These are phyloP conservation scores for Pedicia rivosa DNA, from an alignment of 2,888 invertebrate species.

Conservation along the genomic window DNA sequence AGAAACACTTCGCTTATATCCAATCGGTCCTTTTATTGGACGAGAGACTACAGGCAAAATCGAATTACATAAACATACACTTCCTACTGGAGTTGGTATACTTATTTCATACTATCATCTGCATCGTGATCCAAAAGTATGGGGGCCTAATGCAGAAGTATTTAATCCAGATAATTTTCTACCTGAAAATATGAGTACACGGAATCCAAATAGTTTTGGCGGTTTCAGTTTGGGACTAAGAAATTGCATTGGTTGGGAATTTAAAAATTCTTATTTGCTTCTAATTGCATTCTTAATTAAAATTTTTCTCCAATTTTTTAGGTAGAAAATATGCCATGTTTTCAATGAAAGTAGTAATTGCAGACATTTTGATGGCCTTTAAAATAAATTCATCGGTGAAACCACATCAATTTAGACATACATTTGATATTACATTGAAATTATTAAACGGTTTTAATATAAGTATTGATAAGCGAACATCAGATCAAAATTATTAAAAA, in stretches of 20 bases:
- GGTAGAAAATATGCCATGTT: constrained; percentile 24
- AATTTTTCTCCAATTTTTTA: too few species aligned
- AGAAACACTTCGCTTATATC: constrained; percentile 24
- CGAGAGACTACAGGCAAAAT: constrained; percentile 18
- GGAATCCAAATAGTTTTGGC: constrained; percentile 25
- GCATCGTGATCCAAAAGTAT: constrained; percentile 23
- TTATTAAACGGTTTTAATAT: neutral
- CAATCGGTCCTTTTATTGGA: constrained; percentile 23
- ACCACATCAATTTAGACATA: constrained; percentile 22
- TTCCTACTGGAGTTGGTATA: constrained; percentile 24
- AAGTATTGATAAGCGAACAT: too few species aligned
- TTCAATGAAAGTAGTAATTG: constrained; percentile 21
- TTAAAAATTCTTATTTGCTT: too few species aligned
- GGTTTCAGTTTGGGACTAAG: constrained; percentile 27
- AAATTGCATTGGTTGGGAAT: constrained; percentile 28
- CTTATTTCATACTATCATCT: constrained; percentile 24
- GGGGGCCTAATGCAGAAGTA: constrained; percentile 24
- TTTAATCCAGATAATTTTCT: constrained; percentile 28
- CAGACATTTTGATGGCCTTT: constrained; percentile 22
- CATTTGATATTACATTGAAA: neutral
- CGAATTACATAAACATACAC: neutral
- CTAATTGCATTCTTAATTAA: too few species aligned
- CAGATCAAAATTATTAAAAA: too few species aligned
- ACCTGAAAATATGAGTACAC: constrained; percentile 20
- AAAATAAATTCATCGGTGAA: constrained; percentile 21